Percentiles rank a stretch among this genome's conserved stretches.
phyloP scores from a whole-genome alignment of 2,888 invertebrate species.

The Rosalia funebris region DNA sequence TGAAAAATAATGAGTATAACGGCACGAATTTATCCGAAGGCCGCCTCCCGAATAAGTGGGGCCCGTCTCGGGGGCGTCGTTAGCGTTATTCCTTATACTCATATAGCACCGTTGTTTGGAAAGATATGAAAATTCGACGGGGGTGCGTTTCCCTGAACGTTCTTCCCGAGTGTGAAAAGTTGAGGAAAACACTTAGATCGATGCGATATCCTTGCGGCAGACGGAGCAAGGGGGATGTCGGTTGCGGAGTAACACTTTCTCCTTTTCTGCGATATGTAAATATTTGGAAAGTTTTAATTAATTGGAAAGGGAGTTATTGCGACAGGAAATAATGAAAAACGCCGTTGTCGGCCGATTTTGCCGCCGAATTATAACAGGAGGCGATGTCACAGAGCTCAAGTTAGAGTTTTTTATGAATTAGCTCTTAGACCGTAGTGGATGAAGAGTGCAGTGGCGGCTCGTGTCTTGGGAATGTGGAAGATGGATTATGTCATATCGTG shows the following conservation, averaged over 20 bases:
- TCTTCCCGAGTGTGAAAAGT: background rate
- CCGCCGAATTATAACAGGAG: too few species aligned
- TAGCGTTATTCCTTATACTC: slow-evolving; percentile 13
- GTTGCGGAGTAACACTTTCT: background rate
- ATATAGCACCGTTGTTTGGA: background rate
- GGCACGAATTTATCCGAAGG: slow-evolving; percentile 12
- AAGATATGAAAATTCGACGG: slow-evolving; percentile 8
- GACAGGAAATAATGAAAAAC: too few species aligned
- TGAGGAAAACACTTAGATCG: background rate
- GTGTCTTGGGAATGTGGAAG: too few species aligned
- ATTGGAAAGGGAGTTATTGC: background rate
- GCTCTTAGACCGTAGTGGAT: too few species aligned
- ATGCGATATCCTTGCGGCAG: background rate
- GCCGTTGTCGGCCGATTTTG: too few species aligned
- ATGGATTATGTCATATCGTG: too few species aligned
- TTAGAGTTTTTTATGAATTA: too few species aligned
- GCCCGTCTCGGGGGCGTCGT: slow-evolving; percentile 4
- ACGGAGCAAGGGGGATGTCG: background rate
- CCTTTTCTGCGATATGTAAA: background rate
- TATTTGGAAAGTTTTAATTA: background rate
- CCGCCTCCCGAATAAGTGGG: slow-evolving; percentile 14
- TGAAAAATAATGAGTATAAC: slow-evolving; percentile 29
- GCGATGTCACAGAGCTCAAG: too few species aligned
- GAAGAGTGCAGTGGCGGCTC: too few species aligned
- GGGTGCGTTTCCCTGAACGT: background rate